These are phyloP conservation scores for Hyles euphorbiae DNA, from an alignment of 1,140 invertebrate genomes.

Conservation along the genomic window DNA sequence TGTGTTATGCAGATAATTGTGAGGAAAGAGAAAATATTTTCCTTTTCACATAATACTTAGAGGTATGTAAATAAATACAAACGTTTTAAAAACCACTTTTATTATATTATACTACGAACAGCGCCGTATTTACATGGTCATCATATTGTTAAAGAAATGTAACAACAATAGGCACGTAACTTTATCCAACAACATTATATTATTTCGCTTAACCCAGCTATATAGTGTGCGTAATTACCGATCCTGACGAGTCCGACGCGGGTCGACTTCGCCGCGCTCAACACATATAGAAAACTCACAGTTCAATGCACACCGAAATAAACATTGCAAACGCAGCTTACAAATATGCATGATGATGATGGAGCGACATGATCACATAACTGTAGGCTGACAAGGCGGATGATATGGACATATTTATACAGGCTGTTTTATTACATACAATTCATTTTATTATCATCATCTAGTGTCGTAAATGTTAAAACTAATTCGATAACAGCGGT, in stretches of 20 bases:
- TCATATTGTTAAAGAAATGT: conserved; percentile 76
- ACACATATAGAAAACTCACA: neutral
- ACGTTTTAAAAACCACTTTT: conserved; percentile 67
- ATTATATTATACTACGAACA: conserved; percentile 71
- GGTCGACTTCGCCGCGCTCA: neutral
- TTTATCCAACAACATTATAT: conserved; percentile 48
- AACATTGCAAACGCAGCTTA: too few relatives aligned
- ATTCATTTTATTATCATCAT: too few relatives aligned
- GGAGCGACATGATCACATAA: too few relatives aligned
- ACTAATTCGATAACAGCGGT: too few relatives aligned
- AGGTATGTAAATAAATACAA: conserved; percentile 36
- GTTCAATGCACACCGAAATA: too few relatives aligned
- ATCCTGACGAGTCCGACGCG: neutral
- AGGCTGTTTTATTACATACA: too few relatives aligned
- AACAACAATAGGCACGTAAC: conserved; percentile 71
- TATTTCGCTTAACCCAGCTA: conserved; percentile 18
- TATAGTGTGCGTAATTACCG: conserved; percentile 8
- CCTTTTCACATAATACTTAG: neutral
- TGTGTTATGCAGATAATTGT: too few relatives aligned
- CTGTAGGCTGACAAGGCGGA: too few relatives aligned
- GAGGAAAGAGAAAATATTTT: too few relatives aligned
- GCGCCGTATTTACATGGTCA: conserved; percentile 72
- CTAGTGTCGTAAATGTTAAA: too few relatives aligned
- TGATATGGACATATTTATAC: too few relatives aligned
- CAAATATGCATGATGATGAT: too few relatives aligned